Evolutionary conservation across 2,797 vertebrate species (phyloP).

Genomic region (Catharus ustulatus): DNA sequence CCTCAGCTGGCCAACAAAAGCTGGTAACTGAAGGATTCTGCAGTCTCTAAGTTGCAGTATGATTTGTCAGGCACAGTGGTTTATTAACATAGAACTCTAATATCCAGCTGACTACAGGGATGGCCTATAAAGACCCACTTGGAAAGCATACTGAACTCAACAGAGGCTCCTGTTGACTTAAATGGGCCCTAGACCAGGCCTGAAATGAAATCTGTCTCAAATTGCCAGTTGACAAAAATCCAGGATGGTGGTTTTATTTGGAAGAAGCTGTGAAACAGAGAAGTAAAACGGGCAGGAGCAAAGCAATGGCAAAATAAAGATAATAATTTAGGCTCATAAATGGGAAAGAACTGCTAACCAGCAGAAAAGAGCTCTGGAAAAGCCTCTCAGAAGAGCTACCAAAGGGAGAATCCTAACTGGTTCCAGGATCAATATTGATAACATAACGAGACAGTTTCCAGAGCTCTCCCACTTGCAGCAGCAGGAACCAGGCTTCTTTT

Average conservation of each 20-base stretch:
- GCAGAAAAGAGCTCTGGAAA: not conserved
- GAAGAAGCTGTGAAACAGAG: slow-evolving; percentile 36
- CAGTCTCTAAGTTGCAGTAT: not conserved
- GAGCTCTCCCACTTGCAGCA: not conserved
- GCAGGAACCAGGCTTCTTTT: not conserved
- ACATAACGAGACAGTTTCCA: not conserved
- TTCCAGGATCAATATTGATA: not conserved
- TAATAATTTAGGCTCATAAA: not conserved
- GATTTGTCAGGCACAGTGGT: not conserved
- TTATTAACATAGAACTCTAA: not conserved
- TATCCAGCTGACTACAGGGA: not conserved
- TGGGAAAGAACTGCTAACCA: slow-evolving; percentile 5
- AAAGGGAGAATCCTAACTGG: not conserved
- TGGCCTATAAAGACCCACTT: not conserved
- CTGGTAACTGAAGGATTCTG: not conserved
- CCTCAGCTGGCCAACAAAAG: not conserved
- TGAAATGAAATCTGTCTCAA: slow-evolving; percentile 7
- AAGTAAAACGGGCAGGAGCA: not conserved
- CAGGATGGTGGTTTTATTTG: slow-evolving; percentile 30
- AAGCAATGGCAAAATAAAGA: not conserved
- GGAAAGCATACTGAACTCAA: not conserved
- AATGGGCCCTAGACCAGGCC: not conserved
- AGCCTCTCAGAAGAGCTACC: not conserved
- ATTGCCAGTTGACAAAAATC: slow-evolving; percentile 5
- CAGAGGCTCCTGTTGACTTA: not conserved